A percentile compares a stretch with the other conserved stretches of the same genome.
phyloP scores from a whole-genome alignment of 2,888 invertebrate species.

The Brachyptera putata region DNA sequence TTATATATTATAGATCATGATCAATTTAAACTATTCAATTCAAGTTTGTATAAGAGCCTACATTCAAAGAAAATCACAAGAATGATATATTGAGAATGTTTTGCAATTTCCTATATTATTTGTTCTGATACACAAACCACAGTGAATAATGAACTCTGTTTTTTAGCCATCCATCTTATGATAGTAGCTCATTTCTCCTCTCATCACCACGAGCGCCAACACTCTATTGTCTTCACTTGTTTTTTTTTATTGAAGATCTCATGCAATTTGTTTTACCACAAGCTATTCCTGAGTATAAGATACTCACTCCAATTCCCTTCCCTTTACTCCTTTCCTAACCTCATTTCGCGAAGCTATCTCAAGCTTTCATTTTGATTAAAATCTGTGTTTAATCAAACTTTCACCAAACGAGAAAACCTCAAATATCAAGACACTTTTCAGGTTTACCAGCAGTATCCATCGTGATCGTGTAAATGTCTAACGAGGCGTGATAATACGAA shows the following conservation, averaged over 20 bases:
- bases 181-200: background rate
- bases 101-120: too few species aligned
- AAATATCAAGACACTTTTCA: slow-evolving; percentile 22
- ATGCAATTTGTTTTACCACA: slow-evolving; percentile 23
- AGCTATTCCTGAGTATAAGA: too few species aligned
- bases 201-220: background rate
- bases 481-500: too few species aligned
- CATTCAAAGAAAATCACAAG: too few species aligned
- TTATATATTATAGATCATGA: too few species aligned
- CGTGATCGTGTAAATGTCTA: too few species aligned
- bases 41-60: too few species aligned
- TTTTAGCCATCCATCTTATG: background rate
- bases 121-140: background rate
- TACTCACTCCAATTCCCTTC: background rate
- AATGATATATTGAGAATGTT: too few species aligned
- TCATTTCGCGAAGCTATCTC: background rate
- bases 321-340: background rate
- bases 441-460: background rate
- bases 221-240: slow-evolving; percentile 6
- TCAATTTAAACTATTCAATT: too few species aligned
- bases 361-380: slow-evolving; percentile 30
- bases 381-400: slow-evolving; percentile 30
- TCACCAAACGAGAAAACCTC: slow-evolving; percentile 22
- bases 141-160: background rate
- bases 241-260: slow-evolving; percentile 23